Evolutionary conservation across 2,888 invertebrate species (phyloP).

Genomic region (Mythimna pallens): DNA sequence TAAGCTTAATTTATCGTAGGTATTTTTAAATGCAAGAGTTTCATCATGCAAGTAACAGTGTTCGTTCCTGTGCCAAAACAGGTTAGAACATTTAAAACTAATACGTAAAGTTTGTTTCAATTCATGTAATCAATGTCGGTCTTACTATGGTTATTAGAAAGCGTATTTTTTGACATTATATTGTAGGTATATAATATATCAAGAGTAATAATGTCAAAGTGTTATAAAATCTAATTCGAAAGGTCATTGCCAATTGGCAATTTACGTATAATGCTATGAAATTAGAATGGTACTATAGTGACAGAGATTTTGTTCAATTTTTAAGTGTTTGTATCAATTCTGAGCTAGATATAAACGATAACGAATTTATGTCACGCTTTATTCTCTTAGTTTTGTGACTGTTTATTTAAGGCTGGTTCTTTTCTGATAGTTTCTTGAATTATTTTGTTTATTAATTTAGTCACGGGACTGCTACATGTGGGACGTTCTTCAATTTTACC

Average conservation of each 20-base stretch:
- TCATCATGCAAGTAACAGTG: background rate
- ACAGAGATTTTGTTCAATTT: conserved; percentile 12
- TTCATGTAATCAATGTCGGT: conserved; percentile 9
- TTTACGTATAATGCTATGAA: background rate
- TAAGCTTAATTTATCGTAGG: background rate
- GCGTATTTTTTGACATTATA: conserved; percentile 12
- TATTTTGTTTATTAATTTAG: background rate
- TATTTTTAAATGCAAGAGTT: conserved; percentile 4
- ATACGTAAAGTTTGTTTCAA: conserved; percentile 29
- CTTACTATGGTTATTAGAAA: conserved; percentile 6
- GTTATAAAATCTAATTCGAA: background rate
- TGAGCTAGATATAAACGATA: conserved; percentile 21
- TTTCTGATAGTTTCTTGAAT: conserved; percentile 1
- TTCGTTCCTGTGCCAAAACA: background rate
- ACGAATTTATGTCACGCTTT: background rate
- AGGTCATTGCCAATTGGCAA: background rate
- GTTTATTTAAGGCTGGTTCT: conserved; percentile 15
- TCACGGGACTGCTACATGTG: background rate
- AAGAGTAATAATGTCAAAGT: conserved; percentile 17
- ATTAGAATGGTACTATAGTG: background rate
- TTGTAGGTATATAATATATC: conserved; percentile 11
- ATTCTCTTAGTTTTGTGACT: conserved; percentile 8
- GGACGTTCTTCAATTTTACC: too few species aligned
- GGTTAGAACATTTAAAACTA: background rate
- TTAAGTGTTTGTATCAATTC: conserved; percentile 2